Conservation (phyloP, 1,140 invertebrate genomes). For the Cyclargus thomasi region DNA sequence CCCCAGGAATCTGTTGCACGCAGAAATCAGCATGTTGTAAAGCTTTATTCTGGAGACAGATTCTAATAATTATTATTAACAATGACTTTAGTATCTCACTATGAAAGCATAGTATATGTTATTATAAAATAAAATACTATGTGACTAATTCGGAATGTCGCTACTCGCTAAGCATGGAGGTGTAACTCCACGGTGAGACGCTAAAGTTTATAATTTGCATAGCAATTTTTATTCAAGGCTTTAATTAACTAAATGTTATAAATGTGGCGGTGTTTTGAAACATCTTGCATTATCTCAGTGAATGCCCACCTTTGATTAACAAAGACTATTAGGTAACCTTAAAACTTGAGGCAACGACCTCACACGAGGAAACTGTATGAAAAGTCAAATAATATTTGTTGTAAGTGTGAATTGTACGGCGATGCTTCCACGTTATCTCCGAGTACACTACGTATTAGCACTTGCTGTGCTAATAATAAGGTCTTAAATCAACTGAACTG, state of each 20-base stretch:
- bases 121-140: too few species aligned
- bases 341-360: slow-evolving; percentile 29
- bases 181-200: too few species aligned
- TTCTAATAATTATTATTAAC: too few species aligned
- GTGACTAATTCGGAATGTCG: background rate
- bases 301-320: background rate
- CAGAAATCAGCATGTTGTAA: too few species aligned
- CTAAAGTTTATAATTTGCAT: background rate
- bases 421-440: slow-evolving; percentile 20
- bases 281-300: background rate
- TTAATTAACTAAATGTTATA: background rate
- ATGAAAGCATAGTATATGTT: too few species aligned
- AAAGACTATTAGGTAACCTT: background rate
- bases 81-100: too few species aligned
- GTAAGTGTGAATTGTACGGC: slow-evolving; percentile 30
- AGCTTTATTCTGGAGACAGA: too few species aligned
- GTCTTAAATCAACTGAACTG: slow-evolving; percentile 5
- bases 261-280: background rate
- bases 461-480: background rate
- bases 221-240: background rate
- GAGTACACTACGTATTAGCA: slow-evolving; percentile 10
- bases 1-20: too few species aligned
- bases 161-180: background rate
- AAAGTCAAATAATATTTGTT: slow-evolving; percentile 26
- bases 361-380: slow-evolving; percentile 26